Conservation (phyloP, 2,797 vertebrate genomes). For the Prunella strophiata region DNA sequence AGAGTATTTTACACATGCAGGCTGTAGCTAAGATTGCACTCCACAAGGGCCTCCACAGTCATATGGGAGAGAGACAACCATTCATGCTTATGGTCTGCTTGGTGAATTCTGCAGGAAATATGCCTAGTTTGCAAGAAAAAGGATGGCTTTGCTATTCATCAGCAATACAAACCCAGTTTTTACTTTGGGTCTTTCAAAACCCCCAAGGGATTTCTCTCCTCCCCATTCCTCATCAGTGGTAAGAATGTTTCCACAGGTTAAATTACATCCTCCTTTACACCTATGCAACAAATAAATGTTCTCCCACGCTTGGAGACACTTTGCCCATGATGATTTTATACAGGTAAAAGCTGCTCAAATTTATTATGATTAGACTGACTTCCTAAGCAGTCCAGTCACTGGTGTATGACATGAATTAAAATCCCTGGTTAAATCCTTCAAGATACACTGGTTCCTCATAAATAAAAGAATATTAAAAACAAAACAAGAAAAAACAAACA, state of each 20-base stretch:
- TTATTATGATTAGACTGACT: background rate
- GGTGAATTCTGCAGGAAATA: background rate
- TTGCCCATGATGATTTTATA: background rate
- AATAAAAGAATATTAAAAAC: background rate
- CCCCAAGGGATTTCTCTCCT: background rate
- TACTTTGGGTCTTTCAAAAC: background rate
- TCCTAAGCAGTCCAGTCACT: background rate
- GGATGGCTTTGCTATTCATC: background rate
- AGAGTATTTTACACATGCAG: background rate
- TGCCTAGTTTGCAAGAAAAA: background rate
- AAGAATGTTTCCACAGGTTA: background rate
- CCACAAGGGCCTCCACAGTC: background rate
- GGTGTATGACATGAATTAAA: background rate
- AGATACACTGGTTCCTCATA: background rate
- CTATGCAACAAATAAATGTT: background rate
- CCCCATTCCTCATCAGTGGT: background rate
- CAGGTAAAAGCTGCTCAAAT: background rate
- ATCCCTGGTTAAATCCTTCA: background rate
- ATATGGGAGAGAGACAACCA: background rate
- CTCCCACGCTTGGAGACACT: background rate
- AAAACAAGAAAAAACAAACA: background rate
- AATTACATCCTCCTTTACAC: background rate
- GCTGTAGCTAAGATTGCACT: background rate
- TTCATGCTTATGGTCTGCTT: background rate
- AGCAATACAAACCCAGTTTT: background rate